Evolutionary conservation across 2,113 vertebrate genomes (phyloP), one percentile per base, ranked within the genome.

Genomic region (Oreochromis aureus): DNA sequence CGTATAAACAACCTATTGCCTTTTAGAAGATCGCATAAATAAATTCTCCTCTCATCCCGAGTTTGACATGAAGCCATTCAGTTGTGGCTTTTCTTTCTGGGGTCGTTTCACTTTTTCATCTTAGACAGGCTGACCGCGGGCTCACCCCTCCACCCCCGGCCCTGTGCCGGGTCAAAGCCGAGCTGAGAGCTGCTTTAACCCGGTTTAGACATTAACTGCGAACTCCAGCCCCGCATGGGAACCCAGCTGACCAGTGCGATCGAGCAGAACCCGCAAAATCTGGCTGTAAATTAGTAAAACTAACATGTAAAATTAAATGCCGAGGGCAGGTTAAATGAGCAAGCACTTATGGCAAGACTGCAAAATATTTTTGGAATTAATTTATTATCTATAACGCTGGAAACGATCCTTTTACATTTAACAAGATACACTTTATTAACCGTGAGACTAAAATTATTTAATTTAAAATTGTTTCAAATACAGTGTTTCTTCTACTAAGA

Each of bases 51-150:
- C 84, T 85, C 82, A 11, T 83, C 48, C 41, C 6, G 32, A 41
- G 73, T 41, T 61, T 22, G 27, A 53, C 89, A 91, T 83, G 89
- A 93, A 91, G 93, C 93, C 92, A 92, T 96, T 96, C 93, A 95
- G 59, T 89, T 41, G 89, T 81, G 89, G 83, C 95, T 95, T 96
- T 95, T 95, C 93, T 94, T 94, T 91, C 83, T 66, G 87, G 87
- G 94, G 93, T 95, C 94, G 94, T 95, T 96, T 96, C 95, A 94
- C 95, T 96, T 96, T 96, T 96, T 96, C 95, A 96, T 96, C 93
- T 96, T 95, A 96, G 95, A 96, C 95, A 96, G 95, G 94, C 93
- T 96, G 95, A 96, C 95, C 94, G 95, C 89, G 53, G 93, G 89
- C 89, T 96, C 94, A 94, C 94, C 95, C 91, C 93, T 93, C 94